Evolutionary conservation across 2,797 vertebrate genomes (phyloP).

Genomic region (Meda fulgida): DNA sequence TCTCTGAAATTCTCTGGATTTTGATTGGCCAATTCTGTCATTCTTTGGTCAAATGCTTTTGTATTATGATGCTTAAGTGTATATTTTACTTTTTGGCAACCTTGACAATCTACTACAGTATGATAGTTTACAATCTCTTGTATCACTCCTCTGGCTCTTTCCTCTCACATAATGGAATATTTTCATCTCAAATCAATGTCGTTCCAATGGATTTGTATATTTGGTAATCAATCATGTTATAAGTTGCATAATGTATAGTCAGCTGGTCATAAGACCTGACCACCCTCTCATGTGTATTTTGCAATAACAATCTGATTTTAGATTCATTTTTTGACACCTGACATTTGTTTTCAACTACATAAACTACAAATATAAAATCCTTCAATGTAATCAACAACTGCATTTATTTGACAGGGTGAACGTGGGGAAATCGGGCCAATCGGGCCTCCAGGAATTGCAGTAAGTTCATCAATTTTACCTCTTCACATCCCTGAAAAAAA

Average conservation of each 20-base stretch:
- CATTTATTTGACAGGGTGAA: slow-evolving; percentile 73
- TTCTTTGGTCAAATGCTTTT: not conserved
- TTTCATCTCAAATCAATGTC: not conserved
- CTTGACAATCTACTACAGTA: not conserved
- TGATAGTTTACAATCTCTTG: not conserved
- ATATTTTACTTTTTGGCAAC: not conserved
- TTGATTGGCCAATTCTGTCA: not conserved
- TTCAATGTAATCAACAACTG: slow-evolving; percentile 6
- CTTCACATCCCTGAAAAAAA: not conserved
- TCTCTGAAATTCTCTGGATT: not conserved
- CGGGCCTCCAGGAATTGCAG: slow-evolving; percentile 77
- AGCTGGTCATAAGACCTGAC: not conserved
- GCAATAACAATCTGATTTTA: not conserved
- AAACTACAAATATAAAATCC: not conserved
- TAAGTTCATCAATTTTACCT: slow-evolving; percentile 66
- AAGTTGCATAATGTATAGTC: not conserved
- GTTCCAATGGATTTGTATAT: not conserved
- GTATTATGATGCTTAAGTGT: not conserved
- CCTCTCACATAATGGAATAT: not conserved
- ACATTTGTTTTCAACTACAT: not conserved
- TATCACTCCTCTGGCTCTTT: not conserved
- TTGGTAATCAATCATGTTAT: not conserved
- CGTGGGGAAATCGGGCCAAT: slow-evolving; percentile 73
- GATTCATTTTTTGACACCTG: not conserved
- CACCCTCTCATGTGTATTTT: not conserved